Evolutionary conservation across 2,888 invertebrate genomes (phyloP).

Genomic region (Graphium colonna): DNA sequence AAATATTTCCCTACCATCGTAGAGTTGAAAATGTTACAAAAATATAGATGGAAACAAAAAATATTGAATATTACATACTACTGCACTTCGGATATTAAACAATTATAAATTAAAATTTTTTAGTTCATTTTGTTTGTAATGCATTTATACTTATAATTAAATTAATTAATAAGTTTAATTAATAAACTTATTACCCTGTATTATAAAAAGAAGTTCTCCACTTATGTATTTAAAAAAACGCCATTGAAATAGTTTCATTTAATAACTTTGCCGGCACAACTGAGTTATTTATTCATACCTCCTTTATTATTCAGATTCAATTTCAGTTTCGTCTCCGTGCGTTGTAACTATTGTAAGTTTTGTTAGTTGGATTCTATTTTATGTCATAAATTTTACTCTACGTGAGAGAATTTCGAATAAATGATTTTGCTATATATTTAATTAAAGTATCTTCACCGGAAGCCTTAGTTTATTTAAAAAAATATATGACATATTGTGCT

Average conservation of each 20-base stretch:
- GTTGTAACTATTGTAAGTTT: not conserved
- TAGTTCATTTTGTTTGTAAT: not conserved
- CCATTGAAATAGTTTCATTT: not conserved
- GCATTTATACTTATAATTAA: not conserved
- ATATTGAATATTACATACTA: not conserved
- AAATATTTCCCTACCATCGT: too few species aligned
- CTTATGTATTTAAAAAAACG: not conserved
- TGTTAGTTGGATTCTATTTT: not conserved
- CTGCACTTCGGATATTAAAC: not conserved
- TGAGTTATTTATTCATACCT: constrained; percentile 8
- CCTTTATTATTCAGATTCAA: constrained; percentile 11
- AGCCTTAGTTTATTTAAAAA: too few species aligned
- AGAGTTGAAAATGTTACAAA: too few species aligned
- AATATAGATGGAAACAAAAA: too few species aligned
- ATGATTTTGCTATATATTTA: too few species aligned
- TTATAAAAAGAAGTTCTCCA: not conserved
- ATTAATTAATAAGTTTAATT: not conserved
- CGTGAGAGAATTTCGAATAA: too few species aligned
- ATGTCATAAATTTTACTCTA: not conserved
- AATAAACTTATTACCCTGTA: not conserved
- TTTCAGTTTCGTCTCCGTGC: not conserved
- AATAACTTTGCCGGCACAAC: constrained; percentile 1
- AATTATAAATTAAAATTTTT: not conserved
- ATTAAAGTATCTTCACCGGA: too few species aligned
- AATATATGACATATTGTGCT: too few species aligned